phyloP scores from a whole-genome alignment of 2,113 vertebrate species.

The Felis chaus region DNA sequence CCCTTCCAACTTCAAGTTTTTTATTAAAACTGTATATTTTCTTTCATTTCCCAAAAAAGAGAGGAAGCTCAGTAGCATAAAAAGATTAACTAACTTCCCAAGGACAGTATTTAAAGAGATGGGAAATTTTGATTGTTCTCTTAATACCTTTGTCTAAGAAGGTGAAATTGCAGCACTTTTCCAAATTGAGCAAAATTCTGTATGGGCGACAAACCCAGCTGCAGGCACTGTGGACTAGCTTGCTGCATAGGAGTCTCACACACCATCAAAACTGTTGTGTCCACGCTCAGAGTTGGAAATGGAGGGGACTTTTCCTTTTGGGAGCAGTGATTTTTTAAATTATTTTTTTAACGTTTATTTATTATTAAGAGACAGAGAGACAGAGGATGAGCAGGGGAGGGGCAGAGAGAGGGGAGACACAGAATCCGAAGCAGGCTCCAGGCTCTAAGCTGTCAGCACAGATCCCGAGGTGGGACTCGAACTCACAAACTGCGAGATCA shows the following conservation, averaged over 20 bases:
- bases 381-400: too few species aligned
- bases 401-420: too few species aligned
- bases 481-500: too few species aligned
- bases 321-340: background rate
- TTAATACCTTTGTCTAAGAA: background rate
- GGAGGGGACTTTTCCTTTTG: background rate
- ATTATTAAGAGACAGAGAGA: too few species aligned
- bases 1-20: background rate
- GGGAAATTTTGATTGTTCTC: background rate
- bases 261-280: background rate
- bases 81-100: background rate
- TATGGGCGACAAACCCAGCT: background rate
- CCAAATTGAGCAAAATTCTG: background rate
- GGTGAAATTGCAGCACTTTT: background rate
- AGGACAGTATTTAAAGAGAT: background rate
- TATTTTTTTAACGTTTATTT: too few species aligned
- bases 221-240: background rate
- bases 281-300: background rate
- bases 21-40: background rate
- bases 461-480: rapidly evolving
- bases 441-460: too few species aligned
- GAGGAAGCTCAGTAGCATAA: background rate
- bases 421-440: too few species aligned
- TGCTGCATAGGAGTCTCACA: background rate
- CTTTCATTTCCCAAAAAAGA: background rate